phyloP scores from a whole-genome alignment of 2,797 vertebrate species.

The Otolemur crassicaudatus region DNA sequence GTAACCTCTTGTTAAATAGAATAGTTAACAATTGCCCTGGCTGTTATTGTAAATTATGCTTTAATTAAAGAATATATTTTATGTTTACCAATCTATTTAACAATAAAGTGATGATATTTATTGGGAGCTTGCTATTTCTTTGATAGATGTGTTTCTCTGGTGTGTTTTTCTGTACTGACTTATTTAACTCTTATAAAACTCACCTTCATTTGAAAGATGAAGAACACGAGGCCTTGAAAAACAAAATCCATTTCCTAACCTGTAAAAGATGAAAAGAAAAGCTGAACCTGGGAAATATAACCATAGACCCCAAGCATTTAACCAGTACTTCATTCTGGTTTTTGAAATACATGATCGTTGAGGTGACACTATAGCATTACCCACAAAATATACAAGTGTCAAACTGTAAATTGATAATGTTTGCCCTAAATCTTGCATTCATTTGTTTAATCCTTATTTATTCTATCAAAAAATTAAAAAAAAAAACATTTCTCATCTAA shows the following conservation, averaged over 20 bases:
- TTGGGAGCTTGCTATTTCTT: conserved; percentile 4
- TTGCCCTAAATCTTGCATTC: neutral
- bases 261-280: neutral
- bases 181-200: conserved; percentile 20
- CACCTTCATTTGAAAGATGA: neutral
- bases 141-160: neutral
- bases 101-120: conserved; percentile 9
- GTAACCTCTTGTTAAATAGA: neutral
- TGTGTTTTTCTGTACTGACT: neutral
- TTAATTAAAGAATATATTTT: conserved; percentile 20
- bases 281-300: fast-evolving
- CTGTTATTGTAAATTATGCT: neutral
- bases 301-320: neutral
- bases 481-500: neutral
- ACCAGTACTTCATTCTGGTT: neutral
- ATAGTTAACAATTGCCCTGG: neutral
- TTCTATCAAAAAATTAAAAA: neutral
- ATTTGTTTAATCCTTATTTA: conserved; percentile 6
- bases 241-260: neutral
- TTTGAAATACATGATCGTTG: neutral
- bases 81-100: conserved; percentile 12
- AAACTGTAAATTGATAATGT: neutral
- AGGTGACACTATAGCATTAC: neutral
- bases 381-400: neutral
- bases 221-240: neutral